A percentile compares a stretch with the other conserved stretches of the same genome.
phyloP scores from a whole-genome alignment of 2,113 vertebrate species.

The Hypomesus transpacificus region DNA sequence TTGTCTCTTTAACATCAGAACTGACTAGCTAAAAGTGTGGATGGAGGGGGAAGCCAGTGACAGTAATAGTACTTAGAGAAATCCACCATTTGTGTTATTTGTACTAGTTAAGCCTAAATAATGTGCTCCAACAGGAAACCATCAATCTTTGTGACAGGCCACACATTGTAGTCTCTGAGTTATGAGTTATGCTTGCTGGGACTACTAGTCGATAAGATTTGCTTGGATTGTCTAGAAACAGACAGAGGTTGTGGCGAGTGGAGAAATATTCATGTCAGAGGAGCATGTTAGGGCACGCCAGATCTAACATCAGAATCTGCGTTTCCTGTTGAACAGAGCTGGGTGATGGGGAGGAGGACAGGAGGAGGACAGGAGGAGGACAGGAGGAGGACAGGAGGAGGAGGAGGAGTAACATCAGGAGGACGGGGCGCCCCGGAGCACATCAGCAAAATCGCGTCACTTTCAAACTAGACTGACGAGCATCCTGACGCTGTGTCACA shows the following conservation, averaged over 20 bases:
- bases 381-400: background rate
- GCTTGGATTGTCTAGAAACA: constrained; percentile 16
- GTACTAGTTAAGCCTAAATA: too few species aligned
- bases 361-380: constrained; percentile 22
- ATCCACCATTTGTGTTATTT: background rate
- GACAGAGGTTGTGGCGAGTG: background rate
- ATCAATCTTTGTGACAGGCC: too few species aligned
- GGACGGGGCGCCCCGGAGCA: too few species aligned
- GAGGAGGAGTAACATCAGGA: too few species aligned
- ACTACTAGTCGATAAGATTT: constrained; percentile 15
- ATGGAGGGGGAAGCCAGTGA: background rate
- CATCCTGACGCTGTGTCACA: too few species aligned
- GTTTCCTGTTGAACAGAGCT: constrained; percentile 41
- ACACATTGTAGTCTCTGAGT: too few species aligned
- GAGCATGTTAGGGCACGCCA: constrained; percentile 45
- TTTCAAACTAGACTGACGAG: too few species aligned
- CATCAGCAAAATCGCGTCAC: too few species aligned
- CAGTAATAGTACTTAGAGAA: background rate
- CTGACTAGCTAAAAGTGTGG: background rate
- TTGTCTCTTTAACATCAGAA: constrained; percentile 11
- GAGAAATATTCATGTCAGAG: constrained; percentile 23
- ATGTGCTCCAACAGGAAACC: too few species aligned
- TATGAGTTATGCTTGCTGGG: too few species aligned
- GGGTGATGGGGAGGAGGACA: constrained; percentile 9
- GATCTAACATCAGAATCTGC: constrained; percentile 25